Evolutionary conservation across 1,140 invertebrate genomes (phyloP).

Genomic region (Paraescarpia echinospica): DNA sequence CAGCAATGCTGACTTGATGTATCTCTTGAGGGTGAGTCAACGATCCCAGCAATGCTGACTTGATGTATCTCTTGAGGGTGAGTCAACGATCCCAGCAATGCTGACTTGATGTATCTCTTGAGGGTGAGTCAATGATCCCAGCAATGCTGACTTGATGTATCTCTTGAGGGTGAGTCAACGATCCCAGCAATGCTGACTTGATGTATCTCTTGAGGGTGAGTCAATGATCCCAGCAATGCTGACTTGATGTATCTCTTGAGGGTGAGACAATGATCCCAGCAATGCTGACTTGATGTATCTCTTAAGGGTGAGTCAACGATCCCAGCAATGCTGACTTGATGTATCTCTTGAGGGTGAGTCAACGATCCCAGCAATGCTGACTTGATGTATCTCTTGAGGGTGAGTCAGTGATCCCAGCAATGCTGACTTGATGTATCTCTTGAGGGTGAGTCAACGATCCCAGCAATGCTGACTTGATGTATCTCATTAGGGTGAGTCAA

Average conservation of each 20-base stretch:
- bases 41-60: slow-evolving; percentile 65
- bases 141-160: no score
- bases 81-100: slow-evolving; percentile 6
- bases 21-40: slow-evolving; percentile 36
- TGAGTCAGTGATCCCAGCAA: no score
- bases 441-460: no score
- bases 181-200: no score
- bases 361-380: no score
- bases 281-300: slow-evolving; percentile 45
- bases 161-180: background rate
- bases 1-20: background rate
- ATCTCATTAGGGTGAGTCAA: background rate
- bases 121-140: background rate
- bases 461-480: no score
- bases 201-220: background rate
- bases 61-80: slow-evolving; percentile 59
- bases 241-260: background rate
- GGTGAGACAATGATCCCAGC: slow-evolving; percentile 61
- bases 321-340: no score
- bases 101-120: background rate
- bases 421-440: no score
- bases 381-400: no score
- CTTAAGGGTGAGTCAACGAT: no score
- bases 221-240: background rate
- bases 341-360: no score